Evolutionary conservation across 2,113 vertebrate species (phyloP), one percentile per base, ranked within the genome.

Genomic region (Corydoras maculifer): DNA sequence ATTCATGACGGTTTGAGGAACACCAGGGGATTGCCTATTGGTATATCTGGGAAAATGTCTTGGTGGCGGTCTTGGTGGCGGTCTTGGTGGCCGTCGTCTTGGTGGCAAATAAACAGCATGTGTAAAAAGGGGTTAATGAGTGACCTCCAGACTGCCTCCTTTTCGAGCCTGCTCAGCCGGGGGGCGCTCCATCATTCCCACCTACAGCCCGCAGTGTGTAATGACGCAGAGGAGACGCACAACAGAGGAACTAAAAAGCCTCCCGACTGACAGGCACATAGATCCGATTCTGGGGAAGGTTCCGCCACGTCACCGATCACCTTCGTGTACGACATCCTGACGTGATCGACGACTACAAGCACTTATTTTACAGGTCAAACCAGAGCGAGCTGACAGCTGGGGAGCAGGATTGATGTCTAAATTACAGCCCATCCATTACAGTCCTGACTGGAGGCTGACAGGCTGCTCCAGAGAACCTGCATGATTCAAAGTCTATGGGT

Each of bases 381-480:
- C 65, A 15, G 43, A 82, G 76, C 13, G 48, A 54, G 81, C 79
- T 80, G 82, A 81, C 81, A 74, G 79, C 76, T 59, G 76, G 79
- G 74, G 67, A 77, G 67, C 13, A 61, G 62, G 76, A 80, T 71
- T 83, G 81, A 88, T 85, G 66, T 65, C 69, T 77, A 75, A 80
- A 84, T 83, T 80, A 83, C 74, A 82, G 73, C 70, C 43, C 74
- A 81, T 82, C 76, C 74, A 74, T 77, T 76, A 67, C 72, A 7
- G 66, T 8, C 50, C 68, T 11, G 65, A 78, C 68, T 76, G 57
- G 62, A 59, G 71, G 62, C 15, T 77, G 70, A 65, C 35, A 57
- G 58, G 29, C 61, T 55, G 50, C 18, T 15, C 10, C 3, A 0
- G 5, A 69, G 64, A 74, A 58, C 58, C 15, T 30, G 14, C 50